These are phyloP conservation scores for Oreohelix idahoensis DNA, from an alignment of 1,140 invertebrate genomes.

Conservation along the genomic window DNA sequence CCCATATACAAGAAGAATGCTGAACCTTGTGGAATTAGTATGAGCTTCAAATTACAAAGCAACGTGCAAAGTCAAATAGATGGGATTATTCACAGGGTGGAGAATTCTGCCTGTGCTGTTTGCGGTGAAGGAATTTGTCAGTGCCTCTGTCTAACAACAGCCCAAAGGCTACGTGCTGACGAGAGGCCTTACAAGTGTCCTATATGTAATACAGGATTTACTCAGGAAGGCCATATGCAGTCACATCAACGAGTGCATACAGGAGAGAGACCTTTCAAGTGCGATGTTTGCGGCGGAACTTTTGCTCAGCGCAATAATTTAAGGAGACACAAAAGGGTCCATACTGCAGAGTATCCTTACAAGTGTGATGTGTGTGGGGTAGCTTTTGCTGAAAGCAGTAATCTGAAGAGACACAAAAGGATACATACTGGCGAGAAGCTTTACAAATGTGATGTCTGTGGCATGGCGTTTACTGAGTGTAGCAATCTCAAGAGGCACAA, in stretches of 20 bases:
- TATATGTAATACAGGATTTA: not conserved
- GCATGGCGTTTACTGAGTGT: not conserved
- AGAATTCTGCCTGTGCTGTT: not conserved
- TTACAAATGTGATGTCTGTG: not conserved
- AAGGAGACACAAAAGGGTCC: not conserved
- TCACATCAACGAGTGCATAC: not conserved
- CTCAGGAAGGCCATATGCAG: not conserved
- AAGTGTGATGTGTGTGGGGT: not conserved
- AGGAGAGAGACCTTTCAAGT: not conserved
- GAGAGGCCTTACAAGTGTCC: not conserved
- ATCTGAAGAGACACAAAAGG: slow-evolving; percentile 1
- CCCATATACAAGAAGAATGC: not conserved
- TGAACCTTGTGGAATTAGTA: not conserved
- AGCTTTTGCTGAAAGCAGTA: not conserved
- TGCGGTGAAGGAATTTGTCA: not conserved
- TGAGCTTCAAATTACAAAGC: not conserved
- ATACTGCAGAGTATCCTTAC: not conserved
- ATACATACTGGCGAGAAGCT: not conserved
- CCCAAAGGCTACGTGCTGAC: too few species aligned
- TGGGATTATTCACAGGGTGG: too few species aligned
- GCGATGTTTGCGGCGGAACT: not conserved
- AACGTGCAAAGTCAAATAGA: not conserved
- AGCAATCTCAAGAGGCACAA: not conserved
- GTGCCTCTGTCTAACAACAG: not conserved
- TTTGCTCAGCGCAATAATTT: not conserved